These are phyloP conservation scores for Radopholus similis DNA, from an alignment of 1,140 invertebrate species.

Conservation along the genomic window DNA sequence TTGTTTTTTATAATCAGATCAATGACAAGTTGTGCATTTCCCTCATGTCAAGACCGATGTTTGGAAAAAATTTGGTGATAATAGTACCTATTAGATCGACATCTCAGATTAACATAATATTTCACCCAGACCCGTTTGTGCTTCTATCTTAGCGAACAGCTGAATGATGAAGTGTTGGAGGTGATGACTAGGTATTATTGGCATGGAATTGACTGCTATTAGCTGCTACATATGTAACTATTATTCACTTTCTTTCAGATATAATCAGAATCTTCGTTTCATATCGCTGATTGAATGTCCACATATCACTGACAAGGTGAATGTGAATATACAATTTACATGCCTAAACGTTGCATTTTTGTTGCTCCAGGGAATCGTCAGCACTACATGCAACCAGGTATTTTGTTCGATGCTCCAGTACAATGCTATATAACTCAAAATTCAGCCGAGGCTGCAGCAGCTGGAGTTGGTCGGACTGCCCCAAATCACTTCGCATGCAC, in stretches of 20 bases:
- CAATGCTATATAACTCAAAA: too few species aligned
- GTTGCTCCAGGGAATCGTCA: conserved; percentile 40
- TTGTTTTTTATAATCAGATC: conserved; percentile 19
- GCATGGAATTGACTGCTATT: not conserved
- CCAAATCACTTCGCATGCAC: conserved; percentile 42
- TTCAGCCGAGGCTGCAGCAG: conserved; percentile 13
- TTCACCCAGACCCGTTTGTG: conserved; percentile 35
- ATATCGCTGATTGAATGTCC: conserved; percentile 54
- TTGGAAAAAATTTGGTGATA: conserved; percentile 18
- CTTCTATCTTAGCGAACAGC: conserved; percentile 56
- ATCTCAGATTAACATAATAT: conserved; percentile 14
- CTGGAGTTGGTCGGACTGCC: conserved; percentile 44
- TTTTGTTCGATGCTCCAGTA: too few species aligned
- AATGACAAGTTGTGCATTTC: conserved; percentile 25
- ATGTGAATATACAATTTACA: conserved; percentile 22
- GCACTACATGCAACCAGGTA: conserved; percentile 39
- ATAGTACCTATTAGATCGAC: not conserved
- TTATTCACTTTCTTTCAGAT: not conserved
- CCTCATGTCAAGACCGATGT: conserved; percentile 32
- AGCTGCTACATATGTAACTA: too few species aligned
- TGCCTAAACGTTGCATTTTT: not conserved
- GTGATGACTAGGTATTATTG: conserved; percentile 22
- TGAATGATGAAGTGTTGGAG: conserved; percentile 45
- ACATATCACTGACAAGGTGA: conserved; percentile 48
- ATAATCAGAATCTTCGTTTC: conserved; percentile 36